Evolutionary conservation across 2,113 vertebrate genomes (phyloP).

Genomic region (Alethe diademata): DNA sequence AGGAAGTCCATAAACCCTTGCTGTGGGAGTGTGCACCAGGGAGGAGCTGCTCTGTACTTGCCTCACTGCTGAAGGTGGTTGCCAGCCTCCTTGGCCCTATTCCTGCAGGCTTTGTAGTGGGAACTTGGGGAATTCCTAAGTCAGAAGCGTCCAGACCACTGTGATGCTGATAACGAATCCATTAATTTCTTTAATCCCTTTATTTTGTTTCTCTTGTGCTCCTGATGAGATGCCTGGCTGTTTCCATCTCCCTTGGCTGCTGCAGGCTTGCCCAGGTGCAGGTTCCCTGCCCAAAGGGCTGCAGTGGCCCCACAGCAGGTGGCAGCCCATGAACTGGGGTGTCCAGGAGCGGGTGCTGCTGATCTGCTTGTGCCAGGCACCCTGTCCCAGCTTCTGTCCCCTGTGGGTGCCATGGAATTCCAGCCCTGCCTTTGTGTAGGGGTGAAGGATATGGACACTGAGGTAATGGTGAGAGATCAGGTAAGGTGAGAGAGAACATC

Average conservation of each 20-base stretch:
- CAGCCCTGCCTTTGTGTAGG: background rate
- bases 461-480: background rate
- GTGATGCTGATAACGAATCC: background rate
- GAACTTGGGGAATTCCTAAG: background rate
- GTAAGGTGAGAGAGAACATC: background rate
- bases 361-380: background rate
- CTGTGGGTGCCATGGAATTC: accelerated
- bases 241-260: background rate
- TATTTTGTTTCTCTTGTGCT: background rate
- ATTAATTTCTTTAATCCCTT: background rate
- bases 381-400: background rate
- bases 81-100: background rate
- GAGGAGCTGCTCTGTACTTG: background rate
- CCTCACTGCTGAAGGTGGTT: background rate
- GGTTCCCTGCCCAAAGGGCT: accelerated
- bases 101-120: background rate
- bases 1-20: background rate
- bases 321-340: background rate
- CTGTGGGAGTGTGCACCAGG: background rate
- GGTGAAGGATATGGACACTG: background rate
- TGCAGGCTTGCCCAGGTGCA: background rate
- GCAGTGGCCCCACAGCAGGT: background rate
- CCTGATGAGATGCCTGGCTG: background rate
- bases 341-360: background rate
- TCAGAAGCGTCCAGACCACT: background rate